Conservation (phyloP, 2,113 vertebrate genomes). For the Nematolebias whitei region DNA sequence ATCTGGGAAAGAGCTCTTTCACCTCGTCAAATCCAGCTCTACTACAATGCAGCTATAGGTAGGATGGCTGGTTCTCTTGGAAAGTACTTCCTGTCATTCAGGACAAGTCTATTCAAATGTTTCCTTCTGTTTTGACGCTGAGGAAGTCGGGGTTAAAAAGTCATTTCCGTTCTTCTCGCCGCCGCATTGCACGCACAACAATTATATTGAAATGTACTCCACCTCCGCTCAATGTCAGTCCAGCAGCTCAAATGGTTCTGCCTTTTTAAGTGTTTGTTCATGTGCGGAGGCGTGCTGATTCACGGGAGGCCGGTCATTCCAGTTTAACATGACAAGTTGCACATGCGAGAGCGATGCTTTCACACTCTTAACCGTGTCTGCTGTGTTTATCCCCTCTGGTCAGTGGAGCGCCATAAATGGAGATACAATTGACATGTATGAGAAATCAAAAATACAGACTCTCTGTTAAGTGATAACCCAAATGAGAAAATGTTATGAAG, state of each 20-base stretch:
- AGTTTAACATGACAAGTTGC: slow-evolving; percentile 51
- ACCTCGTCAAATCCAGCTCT: slow-evolving; percentile 81
- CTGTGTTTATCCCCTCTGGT: slow-evolving; percentile 14
- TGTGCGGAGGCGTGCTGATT: slow-evolving; percentile 31
- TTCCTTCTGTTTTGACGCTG: slow-evolving; percentile 20
- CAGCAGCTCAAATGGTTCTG: slow-evolving; percentile 51
- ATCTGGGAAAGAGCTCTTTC: slow-evolving; percentile 93
- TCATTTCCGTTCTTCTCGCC: slow-evolving; percentile 48
- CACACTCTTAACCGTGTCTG: slow-evolving; percentile 22
- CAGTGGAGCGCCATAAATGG: slow-evolving; percentile 34
- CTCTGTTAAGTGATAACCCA: background rate
- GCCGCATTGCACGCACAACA: slow-evolving; percentile 44
- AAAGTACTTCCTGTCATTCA: slow-evolving; percentile 28
- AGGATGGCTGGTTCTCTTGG: slow-evolving; percentile 47
- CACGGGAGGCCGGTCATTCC: slow-evolving; percentile 42
- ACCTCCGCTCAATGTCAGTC: slow-evolving; percentile 23
- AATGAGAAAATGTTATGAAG: background rate
- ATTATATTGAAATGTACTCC: slow-evolving; percentile 38
- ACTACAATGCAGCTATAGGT: slow-evolving; percentile 89
- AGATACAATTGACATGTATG: slow-evolving; percentile 30
- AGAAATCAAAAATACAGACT: background rate
- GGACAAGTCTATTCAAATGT: slow-evolving; percentile 20
- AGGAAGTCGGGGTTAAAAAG: slow-evolving; percentile 47
- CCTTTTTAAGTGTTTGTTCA: slow-evolving; percentile 65
- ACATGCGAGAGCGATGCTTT: slow-evolving; percentile 18